A percentile compares a stretch with the other conserved stretches of the same genome.
These are phyloP conservation scores for Epirrhoe alternata DNA, from an alignment of 2,888 invertebrate species.

Conservation along the genomic window DNA sequence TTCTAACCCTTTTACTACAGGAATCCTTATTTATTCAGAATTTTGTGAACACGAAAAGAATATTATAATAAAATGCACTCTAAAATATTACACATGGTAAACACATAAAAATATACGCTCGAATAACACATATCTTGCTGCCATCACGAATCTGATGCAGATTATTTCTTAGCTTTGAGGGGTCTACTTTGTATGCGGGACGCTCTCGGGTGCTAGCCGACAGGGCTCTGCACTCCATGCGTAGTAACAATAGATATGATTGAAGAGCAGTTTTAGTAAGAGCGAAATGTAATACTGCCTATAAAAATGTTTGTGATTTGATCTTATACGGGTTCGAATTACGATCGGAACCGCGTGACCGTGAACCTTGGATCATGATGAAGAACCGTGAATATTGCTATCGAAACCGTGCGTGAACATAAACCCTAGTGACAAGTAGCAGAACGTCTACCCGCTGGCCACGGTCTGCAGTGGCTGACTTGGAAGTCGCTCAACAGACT, in stretches of 20 bases:
- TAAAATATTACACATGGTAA: background rate
- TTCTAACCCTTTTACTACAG: too few species aligned
- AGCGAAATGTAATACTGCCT: background rate
- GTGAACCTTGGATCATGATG: too few species aligned
- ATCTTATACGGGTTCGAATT: too few species aligned
- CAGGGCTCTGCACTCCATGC: conserved; percentile 27
- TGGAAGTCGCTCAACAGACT: too few species aligned
- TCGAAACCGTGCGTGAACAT: too few species aligned
- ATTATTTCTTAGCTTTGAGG: conserved; percentile 18
- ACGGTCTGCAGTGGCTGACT: too few species aligned
- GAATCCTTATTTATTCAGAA: background rate
- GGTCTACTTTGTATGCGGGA: conserved; percentile 16
- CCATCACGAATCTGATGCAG: conserved; percentile 16
- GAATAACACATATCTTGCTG: background rate
- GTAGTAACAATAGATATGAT: conserved; percentile 8
- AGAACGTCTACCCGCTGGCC: too few species aligned
- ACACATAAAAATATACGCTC: background rate
- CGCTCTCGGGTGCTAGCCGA: conserved; percentile 17
- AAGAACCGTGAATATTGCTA: too few species aligned
- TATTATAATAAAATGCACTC: background rate
- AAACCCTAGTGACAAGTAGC: too few species aligned
- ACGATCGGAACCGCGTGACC: too few species aligned
- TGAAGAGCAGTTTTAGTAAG: conserved; percentile 9
- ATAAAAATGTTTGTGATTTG: too few species aligned
- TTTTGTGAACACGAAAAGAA: background rate